Evolutionary conservation across 1,140 invertebrate genomes (phyloP), one percentile per base, ranked within the genome.

Genomic region (Apolygus lucorum): DNA sequence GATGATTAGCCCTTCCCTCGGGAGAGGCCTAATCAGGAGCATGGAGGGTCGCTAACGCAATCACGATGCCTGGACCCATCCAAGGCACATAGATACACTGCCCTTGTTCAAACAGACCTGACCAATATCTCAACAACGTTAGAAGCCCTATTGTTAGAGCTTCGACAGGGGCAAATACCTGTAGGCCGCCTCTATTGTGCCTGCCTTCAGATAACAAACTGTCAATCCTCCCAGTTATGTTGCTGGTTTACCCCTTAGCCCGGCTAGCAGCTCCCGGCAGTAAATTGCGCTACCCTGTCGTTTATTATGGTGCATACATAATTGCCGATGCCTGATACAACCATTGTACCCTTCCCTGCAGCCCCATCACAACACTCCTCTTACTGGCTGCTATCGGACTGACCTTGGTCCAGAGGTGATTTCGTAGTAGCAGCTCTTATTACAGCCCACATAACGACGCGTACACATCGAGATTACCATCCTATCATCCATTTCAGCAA

Each of bases 41-140:
- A 4, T 59, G 22, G 22, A 24, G 22, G 54, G 22, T 8, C 11
- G 54, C 54, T 59, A 24, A 59, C 54, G 54, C 22, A 59, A 59
- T 59, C 54, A 59, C 8, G 54, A 24, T 13, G 54, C 54, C 34
- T 59, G 22, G 54, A 22, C 8, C 54, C 54, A 59, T 59, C 54
- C 54, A 8, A 24, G 54, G 54, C 54, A 17, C 54, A 59, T 59
- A 59, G 54, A 59, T 59, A 59, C 54, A 59, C 54, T 14, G 22
- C 11, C 11, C 54, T 42, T 59, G 54, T 59, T 24, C 54, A 59
- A 59, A 59, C 54, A 59, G 54, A 59, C 54, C 54, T 59, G 54
- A 59, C 54, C 54, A 59, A 59, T 59, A 59, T 59, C 54, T 59
- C 54, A 59, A 59, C 54, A 59, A 59, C 54, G 54, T 22, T 59